A percentile compares a stretch with the other conserved stretches of the same genome.
These are phyloP conservation scores for Acrocyrtus sp. DNA, from an alignment of 2,888 invertebrate genomes.

Conservation along the genomic window DNA sequence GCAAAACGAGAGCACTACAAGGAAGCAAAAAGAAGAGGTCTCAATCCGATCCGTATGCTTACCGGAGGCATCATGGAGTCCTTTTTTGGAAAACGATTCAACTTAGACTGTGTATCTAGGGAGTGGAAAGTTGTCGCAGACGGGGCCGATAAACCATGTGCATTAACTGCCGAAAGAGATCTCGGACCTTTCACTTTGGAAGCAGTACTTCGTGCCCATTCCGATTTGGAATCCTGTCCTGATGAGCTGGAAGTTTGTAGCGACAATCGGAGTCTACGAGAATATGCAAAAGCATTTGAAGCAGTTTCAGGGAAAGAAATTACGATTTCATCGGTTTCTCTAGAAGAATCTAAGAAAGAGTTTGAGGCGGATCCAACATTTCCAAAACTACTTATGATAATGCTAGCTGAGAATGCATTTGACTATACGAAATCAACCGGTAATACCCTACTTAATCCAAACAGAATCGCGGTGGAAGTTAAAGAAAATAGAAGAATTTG, in stretches of 20 bases:
- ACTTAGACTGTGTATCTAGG: constrained; percentile 16
- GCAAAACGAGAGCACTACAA: constrained; percentile 19
- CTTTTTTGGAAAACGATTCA: constrained; percentile 28
- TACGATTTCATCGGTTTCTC: constrained; percentile 1
- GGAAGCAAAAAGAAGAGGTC: constrained; percentile 10
- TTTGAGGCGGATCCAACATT: constrained; percentile 13
- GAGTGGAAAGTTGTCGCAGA: constrained; percentile 24
- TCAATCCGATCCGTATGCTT: constrained; percentile 20
- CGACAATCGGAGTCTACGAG: constrained; percentile 25
- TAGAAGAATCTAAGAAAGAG: constrained; percentile 1
- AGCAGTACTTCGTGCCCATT: constrained; percentile 14
- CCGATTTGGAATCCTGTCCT: constrained; percentile 15
- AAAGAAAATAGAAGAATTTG: constrained; percentile 39
- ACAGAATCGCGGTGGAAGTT: constrained; percentile 30
- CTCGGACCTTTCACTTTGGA: constrained; percentile 22
- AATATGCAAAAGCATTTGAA: constrained; percentile 32
- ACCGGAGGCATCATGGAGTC: constrained; percentile 19
- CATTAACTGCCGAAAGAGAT: constrained; percentile 32
- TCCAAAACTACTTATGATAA: constrained; percentile 24
- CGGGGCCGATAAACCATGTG: constrained; percentile 21
- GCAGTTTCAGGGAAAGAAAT: constrained; percentile 16
- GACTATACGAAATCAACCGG: constrained; percentile 27
- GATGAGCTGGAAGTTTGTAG: constrained; percentile 35
- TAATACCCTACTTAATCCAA: constrained; percentile 32
- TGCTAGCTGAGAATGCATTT: constrained; percentile 29